Evolutionary conservation across 2,113 vertebrate species (phyloP).

Genomic region (Syrmaticus mikado): DNA sequence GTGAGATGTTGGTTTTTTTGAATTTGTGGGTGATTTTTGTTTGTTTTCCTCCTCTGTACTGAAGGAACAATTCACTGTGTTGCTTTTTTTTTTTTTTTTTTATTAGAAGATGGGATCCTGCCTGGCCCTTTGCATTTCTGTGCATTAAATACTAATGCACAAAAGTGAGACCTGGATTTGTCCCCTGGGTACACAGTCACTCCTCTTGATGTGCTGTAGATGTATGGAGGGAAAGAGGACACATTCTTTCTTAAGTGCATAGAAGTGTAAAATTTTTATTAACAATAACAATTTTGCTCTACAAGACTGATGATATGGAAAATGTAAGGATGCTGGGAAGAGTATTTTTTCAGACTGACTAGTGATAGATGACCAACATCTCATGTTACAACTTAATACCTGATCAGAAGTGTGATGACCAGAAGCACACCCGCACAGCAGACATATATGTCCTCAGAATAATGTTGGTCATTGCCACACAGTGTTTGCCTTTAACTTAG

Average conservation of each 20-base stretch:
- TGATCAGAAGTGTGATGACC: background rate
- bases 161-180: background rate
- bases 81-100: background rate
- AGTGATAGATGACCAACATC: background rate
- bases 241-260: background rate
- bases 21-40: background rate
- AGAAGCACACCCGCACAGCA: background rate
- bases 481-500: background rate
- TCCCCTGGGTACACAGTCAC: background rate
- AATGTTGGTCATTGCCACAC: background rate
- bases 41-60: background rate
- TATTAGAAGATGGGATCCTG: background rate
- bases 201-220: fast-evolving
- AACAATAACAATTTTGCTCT: background rate
- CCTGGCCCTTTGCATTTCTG: background rate
- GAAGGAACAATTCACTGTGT: background rate
- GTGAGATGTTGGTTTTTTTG: background rate
- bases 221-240: background rate
- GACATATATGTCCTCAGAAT: background rate
- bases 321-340: background rate
- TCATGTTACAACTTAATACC: background rate
- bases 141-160: background rate
- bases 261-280: background rate
- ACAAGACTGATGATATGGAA: background rate
- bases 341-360: background rate